Evolutionary conservation across 1,140 invertebrate genomes (phyloP).

Genomic region (Leptestheria dahalacensis): DNA sequence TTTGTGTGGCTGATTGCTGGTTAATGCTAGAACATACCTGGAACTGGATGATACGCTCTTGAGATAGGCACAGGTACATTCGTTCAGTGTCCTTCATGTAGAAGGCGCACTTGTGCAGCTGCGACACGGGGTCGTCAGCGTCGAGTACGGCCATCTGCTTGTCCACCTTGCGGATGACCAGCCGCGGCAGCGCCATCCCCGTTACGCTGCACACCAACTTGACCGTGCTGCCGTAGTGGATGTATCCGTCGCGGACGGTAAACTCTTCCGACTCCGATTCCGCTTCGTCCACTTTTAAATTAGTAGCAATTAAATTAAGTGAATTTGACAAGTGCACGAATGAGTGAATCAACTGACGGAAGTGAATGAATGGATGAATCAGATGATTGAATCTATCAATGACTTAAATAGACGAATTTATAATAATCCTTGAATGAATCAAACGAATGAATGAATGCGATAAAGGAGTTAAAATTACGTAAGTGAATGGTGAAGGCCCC

Average conservation of each 20-base stretch:
- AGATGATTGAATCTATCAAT: too few species aligned
- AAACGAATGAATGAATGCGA: too few species aligned
- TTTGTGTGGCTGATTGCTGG: too few species aligned
- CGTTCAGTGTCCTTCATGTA: slow-evolving; percentile 99
- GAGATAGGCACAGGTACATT: slow-evolving; percentile 96
- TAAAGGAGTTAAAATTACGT: too few species aligned
- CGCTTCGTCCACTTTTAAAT: slow-evolving; percentile 85
- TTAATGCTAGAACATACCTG: too few species aligned
- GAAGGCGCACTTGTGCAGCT: slow-evolving; percentile 98
- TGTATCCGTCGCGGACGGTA: slow-evolving; percentile 91
- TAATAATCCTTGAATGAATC: too few species aligned
- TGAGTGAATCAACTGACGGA: too few species aligned
- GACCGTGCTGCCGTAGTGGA: slow-evolving; percentile 95
- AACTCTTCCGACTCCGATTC: slow-evolving; percentile 97
- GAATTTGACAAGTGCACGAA: too few species aligned
- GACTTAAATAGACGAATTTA: too few species aligned
- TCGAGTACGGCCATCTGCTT: slow-evolving; percentile 96
- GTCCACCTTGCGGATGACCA: slow-evolving; percentile 96
- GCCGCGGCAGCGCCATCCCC: slow-evolving; percentile 89
- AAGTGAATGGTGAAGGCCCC: slow-evolving; percentile 98
- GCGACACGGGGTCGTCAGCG: slow-evolving; percentile 95
- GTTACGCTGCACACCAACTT: slow-evolving; percentile 98
- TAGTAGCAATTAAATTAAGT: too few species aligned
- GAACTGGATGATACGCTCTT: slow-evolving; percentile 98
- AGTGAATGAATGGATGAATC: too few species aligned